These are phyloP conservation scores for Geotrupes spiniger DNA, from an alignment of 2,888 invertebrate species.

Conservation along the genomic window DNA sequence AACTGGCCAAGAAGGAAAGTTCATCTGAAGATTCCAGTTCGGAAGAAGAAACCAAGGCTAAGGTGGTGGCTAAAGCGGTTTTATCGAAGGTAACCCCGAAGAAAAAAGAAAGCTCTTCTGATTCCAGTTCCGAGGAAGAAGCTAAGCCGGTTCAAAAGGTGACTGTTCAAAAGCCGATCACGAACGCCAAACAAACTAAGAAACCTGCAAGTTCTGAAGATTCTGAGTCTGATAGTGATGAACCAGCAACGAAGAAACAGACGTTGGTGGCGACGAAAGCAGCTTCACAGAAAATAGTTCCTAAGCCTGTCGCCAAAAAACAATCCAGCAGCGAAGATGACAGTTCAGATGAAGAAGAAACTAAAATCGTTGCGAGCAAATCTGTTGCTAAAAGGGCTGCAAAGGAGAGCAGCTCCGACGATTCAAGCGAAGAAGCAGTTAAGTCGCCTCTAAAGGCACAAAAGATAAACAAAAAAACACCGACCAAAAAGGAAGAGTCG, in stretches of 20 bases:
- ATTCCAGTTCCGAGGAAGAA: constrained; percentile 26
- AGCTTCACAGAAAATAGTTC: constrained; percentile 22
- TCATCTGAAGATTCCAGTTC: constrained; percentile 24
- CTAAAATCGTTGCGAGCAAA: constrained; percentile 26
- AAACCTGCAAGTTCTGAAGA: constrained; percentile 29
- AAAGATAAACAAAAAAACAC: constrained; percentile 32
- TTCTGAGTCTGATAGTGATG: constrained; percentile 45
- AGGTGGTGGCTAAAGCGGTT: constrained; percentile 9
- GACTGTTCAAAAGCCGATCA: constrained; percentile 17
- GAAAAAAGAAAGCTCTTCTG: constrained; percentile 24
- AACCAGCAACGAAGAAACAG: constrained; percentile 29
- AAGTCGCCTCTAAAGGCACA: constrained; percentile 18
- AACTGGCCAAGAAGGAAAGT: constrained; percentile 20
- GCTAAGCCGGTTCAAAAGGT: constrained; percentile 10
- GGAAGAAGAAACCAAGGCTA: constrained; percentile 23
- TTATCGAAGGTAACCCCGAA: constrained; percentile 21
- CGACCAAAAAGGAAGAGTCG: constrained; percentile 25
- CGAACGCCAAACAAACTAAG: constrained; percentile 10
- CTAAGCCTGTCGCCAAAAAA: constrained; percentile 34
- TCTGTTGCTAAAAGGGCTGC: constrained; percentile 27
- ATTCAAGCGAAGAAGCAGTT: constrained; percentile 26
- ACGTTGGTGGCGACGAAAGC: constrained; percentile 24
- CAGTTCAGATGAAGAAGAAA: constrained; percentile 39
- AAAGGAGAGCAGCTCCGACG: constrained; percentile 29
- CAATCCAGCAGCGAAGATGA: constrained; percentile 43